phyloP scores from a whole-genome alignment of 64 coral and sea anemone genomes.

The Pocillopora verrucosa region DNA sequence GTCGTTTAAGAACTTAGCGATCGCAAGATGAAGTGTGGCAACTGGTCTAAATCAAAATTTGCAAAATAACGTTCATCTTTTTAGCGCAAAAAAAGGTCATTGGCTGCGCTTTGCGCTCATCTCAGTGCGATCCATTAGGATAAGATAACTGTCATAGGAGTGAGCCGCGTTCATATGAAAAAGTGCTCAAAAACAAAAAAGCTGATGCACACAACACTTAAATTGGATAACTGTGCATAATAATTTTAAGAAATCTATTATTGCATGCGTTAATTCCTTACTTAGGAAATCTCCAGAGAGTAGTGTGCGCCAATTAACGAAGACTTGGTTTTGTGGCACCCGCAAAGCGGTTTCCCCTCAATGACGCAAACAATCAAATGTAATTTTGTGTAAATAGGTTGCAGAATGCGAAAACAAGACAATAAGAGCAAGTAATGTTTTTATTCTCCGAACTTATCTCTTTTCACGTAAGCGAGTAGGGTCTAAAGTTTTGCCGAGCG shows the following conservation, averaged over 20 bases:
- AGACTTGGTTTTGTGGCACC: background rate
- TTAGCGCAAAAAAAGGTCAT: background rate
- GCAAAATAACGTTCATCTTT: background rate
- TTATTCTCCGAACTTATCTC: too few relatives aligned
- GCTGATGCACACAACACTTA: background rate
- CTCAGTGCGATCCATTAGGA: background rate
- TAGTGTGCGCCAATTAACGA: constrained; percentile 5
- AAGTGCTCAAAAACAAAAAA: background rate
- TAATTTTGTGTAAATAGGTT: background rate
- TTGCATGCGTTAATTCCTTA: background rate
- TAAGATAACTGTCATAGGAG: background rate
- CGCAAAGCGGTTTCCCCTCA: background rate
- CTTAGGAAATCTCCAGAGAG: background rate
- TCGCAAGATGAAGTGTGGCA: background rate
- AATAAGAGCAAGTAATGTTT: background rate
- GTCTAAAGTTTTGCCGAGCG: too few relatives aligned
- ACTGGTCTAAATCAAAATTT: background rate
- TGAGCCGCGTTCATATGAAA: background rate
- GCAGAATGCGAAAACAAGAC: background rate
- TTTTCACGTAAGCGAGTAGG: too few relatives aligned
- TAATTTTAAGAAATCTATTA: background rate
- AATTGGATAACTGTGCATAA: background rate
- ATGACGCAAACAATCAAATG: background rate
- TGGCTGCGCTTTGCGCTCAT: background rate
- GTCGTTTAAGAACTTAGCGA: background rate